phyloP scores from a whole-genome alignment of 2,113 vertebrate species.

The Corythaixoides concolor region DNA sequence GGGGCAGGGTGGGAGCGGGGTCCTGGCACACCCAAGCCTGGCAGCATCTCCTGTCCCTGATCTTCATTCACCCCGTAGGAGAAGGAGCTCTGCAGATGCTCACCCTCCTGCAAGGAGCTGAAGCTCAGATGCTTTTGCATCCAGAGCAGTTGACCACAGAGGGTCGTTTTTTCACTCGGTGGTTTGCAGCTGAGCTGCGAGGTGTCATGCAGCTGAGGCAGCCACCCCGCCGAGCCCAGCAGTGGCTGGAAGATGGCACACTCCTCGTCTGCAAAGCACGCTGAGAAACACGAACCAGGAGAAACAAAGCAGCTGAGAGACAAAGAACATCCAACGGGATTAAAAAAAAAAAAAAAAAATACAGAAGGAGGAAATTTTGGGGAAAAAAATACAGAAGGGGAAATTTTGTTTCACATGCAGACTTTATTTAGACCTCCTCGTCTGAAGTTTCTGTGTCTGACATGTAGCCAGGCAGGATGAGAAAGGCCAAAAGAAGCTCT shows the following conservation, averaged over 20 bases:
- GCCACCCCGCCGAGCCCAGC: neutral
- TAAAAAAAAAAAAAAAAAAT: neutral
- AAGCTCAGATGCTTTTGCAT: neutral
- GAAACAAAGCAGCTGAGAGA: neutral
- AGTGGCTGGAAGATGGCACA: neutral
- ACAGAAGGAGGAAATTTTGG: neutral
- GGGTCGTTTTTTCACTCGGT: neutral
- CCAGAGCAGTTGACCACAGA: neutral
- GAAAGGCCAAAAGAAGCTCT: neutral
- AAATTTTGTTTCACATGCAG: neutral
- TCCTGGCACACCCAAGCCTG: neutral
- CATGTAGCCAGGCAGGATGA: neutral
- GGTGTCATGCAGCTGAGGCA: neutral
- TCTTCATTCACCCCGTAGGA: neutral
- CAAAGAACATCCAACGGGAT: neutral
- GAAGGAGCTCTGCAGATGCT: neutral
- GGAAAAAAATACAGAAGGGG: neutral
- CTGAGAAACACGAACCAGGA: neutral
- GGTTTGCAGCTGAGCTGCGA: neutral
- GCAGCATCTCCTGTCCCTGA: neutral
- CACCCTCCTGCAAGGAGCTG: neutral
- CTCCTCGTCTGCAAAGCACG: neutral
- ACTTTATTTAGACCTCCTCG: neutral
- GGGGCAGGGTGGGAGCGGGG: neutral
- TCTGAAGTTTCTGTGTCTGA: neutral